Conservation (phyloP, 2,113 vertebrate genomes). For the Bos indicus region DNA sequence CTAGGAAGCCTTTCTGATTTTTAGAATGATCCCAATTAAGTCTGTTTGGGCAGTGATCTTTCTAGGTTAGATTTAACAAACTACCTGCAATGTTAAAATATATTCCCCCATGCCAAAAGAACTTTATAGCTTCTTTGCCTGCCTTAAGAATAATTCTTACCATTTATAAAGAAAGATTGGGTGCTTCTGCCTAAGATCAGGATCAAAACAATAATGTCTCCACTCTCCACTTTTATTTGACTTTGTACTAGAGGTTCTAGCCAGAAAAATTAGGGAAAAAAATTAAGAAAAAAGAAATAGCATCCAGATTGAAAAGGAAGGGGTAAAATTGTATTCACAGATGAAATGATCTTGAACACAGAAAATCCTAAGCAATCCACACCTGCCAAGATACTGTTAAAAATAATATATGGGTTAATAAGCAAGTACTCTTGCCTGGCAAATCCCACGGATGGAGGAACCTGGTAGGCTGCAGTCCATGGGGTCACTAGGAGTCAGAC, state of each 20-base stretch:
- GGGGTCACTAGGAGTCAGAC: too few species aligned
- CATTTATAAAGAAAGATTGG: not conserved
- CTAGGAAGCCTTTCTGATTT: not conserved
- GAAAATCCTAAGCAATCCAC: not conserved
- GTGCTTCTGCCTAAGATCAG: not conserved
- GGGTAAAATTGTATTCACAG: not conserved
- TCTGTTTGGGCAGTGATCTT: not conserved
- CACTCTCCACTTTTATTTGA: not conserved
- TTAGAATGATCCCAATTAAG: not conserved
- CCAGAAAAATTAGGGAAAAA: not conserved
- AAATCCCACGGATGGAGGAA: too few species aligned
- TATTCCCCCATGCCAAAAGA: not conserved
- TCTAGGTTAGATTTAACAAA: not conserved
- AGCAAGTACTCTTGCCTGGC: not conserved
- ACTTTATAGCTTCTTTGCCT: not conserved
- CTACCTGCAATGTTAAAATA: not conserved
- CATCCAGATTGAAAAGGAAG: not conserved
- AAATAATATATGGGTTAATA: not conserved
- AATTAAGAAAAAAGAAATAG: not conserved
- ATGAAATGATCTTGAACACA: not conserved
- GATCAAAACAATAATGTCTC: not conserved
- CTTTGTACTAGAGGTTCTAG: not conserved
- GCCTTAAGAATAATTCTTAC: not conserved
- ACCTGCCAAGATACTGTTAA: not conserved
- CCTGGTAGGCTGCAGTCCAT: too few species aligned